Evolutionary conservation across 2,888 invertebrate species (phyloP), one percentile per base, ranked within the genome.

Genomic region (Drosophila stalkeri): DNA sequence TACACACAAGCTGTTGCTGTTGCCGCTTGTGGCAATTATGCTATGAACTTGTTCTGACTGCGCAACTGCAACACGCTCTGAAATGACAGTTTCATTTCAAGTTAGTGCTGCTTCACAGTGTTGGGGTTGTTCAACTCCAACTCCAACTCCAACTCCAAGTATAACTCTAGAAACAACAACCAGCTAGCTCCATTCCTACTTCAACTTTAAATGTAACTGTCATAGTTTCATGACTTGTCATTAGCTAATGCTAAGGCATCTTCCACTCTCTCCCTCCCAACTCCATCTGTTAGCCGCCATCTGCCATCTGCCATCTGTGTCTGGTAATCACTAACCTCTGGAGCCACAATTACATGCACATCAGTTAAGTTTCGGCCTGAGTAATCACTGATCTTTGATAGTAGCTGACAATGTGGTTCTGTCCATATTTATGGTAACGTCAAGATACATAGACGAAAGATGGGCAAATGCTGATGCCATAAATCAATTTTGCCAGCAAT

Each of bases 21-120:
- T 59, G 68, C 66, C 69, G 75, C 55, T 81, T 74, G 85, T 81
- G 74, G 90, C 89, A 85, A 88, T 84, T 89, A 90, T 84, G 84
- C 89, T 84, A 71, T 90, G 84, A 84, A 84, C 84, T 84, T 84
- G 84, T 84, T 84, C 84, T 84, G 72, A 77, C 77, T 82, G 86
- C 79, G 64, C 69, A 72, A 56, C 72, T 64, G 66, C 80, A 82
- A 64, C 71, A 75, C 65, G 84, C 80, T 86, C 75, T 76, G 78
- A 86, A 89, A 89, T 90, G 90, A 89, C 91, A 91, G 90, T 91
- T 89, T 90, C 78, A 87, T 84, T 86, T 80, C 75, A 87, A 76
- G 69, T 81, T 76, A 62, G 61, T 51, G 52, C 67, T 56, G 8
- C 27, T 23, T 20, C 46, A 18, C 39, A 27, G 35, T 27, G 41